Base-by-base conservation (phyloP, 2,888 invertebrate species). In the Phoenoteleia sp. region DNA sequence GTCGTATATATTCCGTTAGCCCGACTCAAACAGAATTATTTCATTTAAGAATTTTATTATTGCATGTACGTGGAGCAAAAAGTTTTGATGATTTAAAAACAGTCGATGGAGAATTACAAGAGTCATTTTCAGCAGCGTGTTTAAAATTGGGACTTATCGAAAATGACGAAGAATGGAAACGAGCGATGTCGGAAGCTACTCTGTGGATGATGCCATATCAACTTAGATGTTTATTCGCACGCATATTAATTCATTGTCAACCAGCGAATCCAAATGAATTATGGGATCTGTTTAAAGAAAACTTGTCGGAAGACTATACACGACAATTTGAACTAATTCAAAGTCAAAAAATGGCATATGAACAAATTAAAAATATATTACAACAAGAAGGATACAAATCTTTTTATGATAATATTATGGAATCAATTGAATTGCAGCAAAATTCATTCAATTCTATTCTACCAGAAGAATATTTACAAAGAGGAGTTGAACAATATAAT, bases 181-280 rank as follows among this genome's bases (percentile, higher is more conserved):
- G 47, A 47, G 47, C 47, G 19, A 47, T 54, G 54, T 3, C 3
- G n/a, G 54, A 54, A 54, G 54, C 54, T 27, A 27, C 54, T 6
- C 47, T 47, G 17, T 47, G 47, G 47, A 47, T 52, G 49, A 52
- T 52, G 49, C 49, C 49, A 3, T 52, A 52, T 52, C 49, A 52
- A 52, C 49, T 52, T 52, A 52, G 49, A 52, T 52, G 49, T 52
- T 52, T 52, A 52, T 52, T 52, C 23, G 49, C 23, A 13, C 54
- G 19, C 5, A 17, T 47, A 21, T 47, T 47, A 19, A 19, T 47
- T 58, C 89, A 86, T 52, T 86, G 87, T 54, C 71, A 87, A 25
- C 87, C 90, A 2, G 19, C 74, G 0, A 39, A 89, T 81, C 88
- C 88, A 1, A 11, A 62, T 19, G 21, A 76, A 19, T 49, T 91